Conservation (phyloP, 2,888 invertebrate species). For the Drosophila sordidapex region DNA sequence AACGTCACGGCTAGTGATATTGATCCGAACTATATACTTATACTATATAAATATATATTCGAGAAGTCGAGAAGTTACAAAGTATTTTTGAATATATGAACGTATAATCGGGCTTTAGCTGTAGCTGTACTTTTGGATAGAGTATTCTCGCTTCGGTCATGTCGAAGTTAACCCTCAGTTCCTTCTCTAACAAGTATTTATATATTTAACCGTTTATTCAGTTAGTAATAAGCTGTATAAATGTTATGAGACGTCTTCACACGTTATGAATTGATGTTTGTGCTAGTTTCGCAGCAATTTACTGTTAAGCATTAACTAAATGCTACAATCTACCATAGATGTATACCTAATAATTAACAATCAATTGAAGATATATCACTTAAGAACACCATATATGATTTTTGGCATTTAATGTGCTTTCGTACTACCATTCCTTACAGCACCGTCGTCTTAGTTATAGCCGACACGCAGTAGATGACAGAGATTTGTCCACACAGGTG, state of each 20-base stretch:
- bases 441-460: constrained; percentile 96
- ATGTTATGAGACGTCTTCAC: constrained; percentile 62
- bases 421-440: constrained; percentile 86
- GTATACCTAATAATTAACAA: background rate
- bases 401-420: constrained; percentile 52
- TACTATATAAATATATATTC: background rate
- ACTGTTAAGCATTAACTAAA: constrained; percentile 29
- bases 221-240: constrained; percentile 60
- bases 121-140: constrained; percentile 24
- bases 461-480: constrained; percentile 95
- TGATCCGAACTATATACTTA: background rate
- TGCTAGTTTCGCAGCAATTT: constrained; percentile 56
- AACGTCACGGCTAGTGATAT: background rate
- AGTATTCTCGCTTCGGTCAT: constrained; percentile 35
- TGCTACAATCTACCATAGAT: constrained; percentile 15
- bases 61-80: background rate
- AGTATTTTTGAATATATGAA: background rate
- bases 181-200: background rate
- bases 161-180: constrained; percentile 26
- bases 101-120: background rate
- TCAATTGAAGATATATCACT: constrained; percentile 18
- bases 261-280: constrained; percentile 59
- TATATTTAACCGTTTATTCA: constrained; percentile 25
- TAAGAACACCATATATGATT: constrained; percentile 38
- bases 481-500: constrained; percentile 93